Conservation (phyloP, 2,888 invertebrate species). For the Philonicus albiceps region DNA sequence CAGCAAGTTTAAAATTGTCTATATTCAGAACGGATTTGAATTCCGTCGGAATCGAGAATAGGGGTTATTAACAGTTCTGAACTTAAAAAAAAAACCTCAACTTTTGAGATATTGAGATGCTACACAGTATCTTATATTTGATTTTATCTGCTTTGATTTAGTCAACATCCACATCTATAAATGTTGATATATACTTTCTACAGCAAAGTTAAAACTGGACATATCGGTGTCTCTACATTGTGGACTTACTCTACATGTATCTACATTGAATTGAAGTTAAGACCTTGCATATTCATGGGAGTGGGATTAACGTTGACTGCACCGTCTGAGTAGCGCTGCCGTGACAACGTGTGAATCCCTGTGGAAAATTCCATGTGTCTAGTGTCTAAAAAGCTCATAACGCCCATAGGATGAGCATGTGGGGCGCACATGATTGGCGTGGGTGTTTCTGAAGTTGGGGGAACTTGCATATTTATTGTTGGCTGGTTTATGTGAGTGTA, state of each 20-base stretch:
- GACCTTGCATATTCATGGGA: conserved; percentile 76
- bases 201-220: neutral
- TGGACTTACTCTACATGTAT: conserved; percentile 46
- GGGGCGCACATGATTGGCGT: conserved; percentile 71
- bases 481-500: conserved; percentile 60
- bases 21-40: neutral
- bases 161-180: neutral
- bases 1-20: neutral
- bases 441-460: conserved; percentile 64
- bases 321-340: conserved; percentile 63
- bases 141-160: neutral
- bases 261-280: conserved; percentile 82
- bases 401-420: conserved; percentile 70
- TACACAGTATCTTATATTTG: neutral
- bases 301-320: conserved; percentile 66
- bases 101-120: neutral
- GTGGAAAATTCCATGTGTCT: conserved; percentile 73
- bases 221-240: neutral
- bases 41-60: neutral
- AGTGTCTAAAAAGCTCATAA: conserved; percentile 75
- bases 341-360: conserved; percentile 69
- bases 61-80: neutral
- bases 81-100: neutral
- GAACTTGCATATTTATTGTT: conserved; percentile 63
- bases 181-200: conserved; percentile 8